Conservation (phyloP, 2,888 invertebrate species). For the Mesorhabditis spiculigera region DNA sequence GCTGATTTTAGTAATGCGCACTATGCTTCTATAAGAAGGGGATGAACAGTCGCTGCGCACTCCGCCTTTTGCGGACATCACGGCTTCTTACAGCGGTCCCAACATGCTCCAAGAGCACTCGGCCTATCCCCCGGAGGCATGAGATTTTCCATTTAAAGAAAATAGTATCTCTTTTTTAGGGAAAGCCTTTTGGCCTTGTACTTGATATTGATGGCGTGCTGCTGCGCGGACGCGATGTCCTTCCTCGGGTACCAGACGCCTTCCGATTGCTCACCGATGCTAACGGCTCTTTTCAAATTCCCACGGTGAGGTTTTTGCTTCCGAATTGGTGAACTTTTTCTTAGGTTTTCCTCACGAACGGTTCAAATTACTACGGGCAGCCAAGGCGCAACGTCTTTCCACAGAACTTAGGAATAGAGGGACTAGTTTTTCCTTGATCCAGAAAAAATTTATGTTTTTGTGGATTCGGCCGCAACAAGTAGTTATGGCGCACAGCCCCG, state of each 20-base stretch:
- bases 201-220: conserved; percentile 73
- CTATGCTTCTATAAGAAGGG: too few relatives aligned
- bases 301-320: conserved; percentile 60
- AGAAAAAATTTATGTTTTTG: conserved; percentile 39
- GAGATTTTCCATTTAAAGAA: not conserved
- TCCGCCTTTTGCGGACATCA: too few relatives aligned
- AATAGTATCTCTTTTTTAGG: not conserved
- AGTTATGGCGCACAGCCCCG: conserved; percentile 70
- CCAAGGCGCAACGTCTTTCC: conserved; percentile 68
- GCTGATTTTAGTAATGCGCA: too few relatives aligned
- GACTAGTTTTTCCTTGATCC: conserved; percentile 49
- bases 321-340: not conserved
- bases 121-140: not conserved
- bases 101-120: conserved; percentile 1
- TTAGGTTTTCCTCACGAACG: conserved; percentile 68
- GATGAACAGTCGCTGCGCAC: too few relatives aligned
- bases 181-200: conserved; percentile 66
- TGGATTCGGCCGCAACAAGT: conserved; percentile 68
- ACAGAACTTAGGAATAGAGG: conserved; percentile 67
- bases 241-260: conserved; percentile 67
- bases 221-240: conserved; percentile 66
- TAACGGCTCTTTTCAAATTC: conserved; percentile 66
- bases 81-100: not conserved
- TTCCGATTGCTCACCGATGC: conserved; percentile 65
- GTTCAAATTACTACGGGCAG: conserved; percentile 66